Conservation (phyloP, 2,113 vertebrate genomes). For the Aleadryas rufinucha region DNA sequence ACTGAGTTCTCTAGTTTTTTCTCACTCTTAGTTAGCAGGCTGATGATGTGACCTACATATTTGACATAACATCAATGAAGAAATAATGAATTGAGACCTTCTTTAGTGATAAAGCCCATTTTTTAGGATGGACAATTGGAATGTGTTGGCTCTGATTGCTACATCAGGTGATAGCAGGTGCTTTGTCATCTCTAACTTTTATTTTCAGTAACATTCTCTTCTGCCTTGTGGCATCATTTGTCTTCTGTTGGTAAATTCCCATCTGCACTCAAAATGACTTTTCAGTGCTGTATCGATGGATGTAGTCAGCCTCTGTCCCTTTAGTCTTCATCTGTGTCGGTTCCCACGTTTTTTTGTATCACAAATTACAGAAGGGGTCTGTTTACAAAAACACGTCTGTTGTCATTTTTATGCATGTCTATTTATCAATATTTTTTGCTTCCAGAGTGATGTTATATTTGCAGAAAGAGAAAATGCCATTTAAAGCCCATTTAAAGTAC, state of each 20-base stretch:
- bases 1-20: background rate
- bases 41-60: conserved; percentile 43
- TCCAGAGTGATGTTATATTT: background rate
- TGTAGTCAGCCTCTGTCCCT: conserved; percentile 22
- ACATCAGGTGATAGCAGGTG: conserved; percentile 8
- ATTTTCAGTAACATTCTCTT: conserved; percentile 55
- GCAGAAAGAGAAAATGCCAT: background rate
- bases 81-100: conserved; percentile 58
- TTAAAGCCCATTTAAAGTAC: background rate
- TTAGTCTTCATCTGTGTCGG: background rate
- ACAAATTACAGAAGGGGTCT: conserved; percentile 15
- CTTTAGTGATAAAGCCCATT: conserved; percentile 42
- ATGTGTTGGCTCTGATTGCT: conserved; percentile 42
- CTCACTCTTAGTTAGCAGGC: background rate
- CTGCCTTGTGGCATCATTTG: conserved; percentile 16
- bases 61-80: conserved; percentile 49
- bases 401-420: background rate
- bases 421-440: background rate
- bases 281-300: conserved; percentile 17
- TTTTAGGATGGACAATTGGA: conserved; percentile 43
- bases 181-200: conserved; percentile 60
- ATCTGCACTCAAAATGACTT: conserved; percentile 55
- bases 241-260: conserved; percentile 59
- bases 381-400: background rate
- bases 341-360: background rate